Base-by-base conservation (phyloP, 2,797 vertebrate genomes). In the Xyrichtys novacula region DNA sequence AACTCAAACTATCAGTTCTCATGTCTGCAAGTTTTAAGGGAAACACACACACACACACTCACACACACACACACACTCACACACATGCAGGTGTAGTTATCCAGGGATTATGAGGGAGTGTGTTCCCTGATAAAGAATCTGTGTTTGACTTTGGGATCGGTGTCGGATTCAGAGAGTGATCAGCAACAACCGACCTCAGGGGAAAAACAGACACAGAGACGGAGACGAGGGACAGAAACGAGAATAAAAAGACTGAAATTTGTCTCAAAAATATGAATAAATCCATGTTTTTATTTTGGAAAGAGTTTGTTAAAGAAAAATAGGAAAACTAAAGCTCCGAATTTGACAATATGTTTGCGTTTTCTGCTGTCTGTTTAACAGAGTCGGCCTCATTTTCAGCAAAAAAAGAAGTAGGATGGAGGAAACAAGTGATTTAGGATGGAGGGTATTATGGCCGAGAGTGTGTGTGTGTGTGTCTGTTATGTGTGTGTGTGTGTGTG, bases 71-170 rank as follows among this genome's bases (percentile, higher is more conserved):
- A 62, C 60, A 74, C 69, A 72, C 1, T 28, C 1, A 5, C 50
- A 44, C 61, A 36, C 39, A n/a, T 46, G 23, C 48, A 87, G 82
- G 85, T 85, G 84, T 50, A 31, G 72, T 67, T 69, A 72, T 76
- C 64, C 76, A 47, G 49, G 88, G 89, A 91, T 92, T 90, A 90
- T 62, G 81, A 50, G 65, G 49, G 75, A 86, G 86, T 91, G 91
- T 85, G 80, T 81, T 76, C 75, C 53, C 83, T 53, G 90, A 93
- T 93, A 92, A 91, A 89, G 85, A 81, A 89, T 87, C 83, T 73
- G 71, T 92, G 88, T 92, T 93, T 93, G 88, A 76, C 69, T 88
- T 91, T 91, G 80, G 85, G 90, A 92, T 93, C 81, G 77, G 80
- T 79, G 81, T 28, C 32, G 71, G 81, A 85, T 81, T 85, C 80